Conservation (phyloP, 2,888 invertebrate species). For the Pheosia gnoma region DNA sequence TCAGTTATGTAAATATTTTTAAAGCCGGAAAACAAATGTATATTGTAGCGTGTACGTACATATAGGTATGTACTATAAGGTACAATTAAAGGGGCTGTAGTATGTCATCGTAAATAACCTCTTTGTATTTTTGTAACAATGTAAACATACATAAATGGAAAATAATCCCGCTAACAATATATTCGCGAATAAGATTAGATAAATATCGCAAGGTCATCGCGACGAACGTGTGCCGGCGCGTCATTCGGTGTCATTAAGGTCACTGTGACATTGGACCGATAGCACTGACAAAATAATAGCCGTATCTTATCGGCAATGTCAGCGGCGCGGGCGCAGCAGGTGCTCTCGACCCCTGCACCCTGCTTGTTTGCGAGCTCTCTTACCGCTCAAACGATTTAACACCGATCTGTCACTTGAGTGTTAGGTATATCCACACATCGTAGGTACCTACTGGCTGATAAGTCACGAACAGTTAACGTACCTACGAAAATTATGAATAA, state of each 20-base stretch:
- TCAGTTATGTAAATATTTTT: conserved; percentile 1
- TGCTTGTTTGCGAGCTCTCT: conserved; percentile 43
- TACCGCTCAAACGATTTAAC: conserved; percentile 33
- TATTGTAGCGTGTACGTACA: background rate
- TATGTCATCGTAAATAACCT: conserved; percentile 1
- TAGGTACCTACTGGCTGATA: conserved; percentile 9
- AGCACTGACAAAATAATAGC: conserved; percentile 81
- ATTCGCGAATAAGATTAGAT: conserved; percentile 81
- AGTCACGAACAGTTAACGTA: conserved; percentile 9
- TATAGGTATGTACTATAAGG: background rate
- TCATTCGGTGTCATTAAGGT: conserved; percentile 82
- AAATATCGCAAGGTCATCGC: conserved; percentile 80
- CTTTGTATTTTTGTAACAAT: conserved; percentile 11
- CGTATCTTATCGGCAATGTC: conserved; percentile 83
- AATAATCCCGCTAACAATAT: conserved; percentile 56
- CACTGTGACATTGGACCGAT: conserved; percentile 82
- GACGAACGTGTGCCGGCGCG: conserved; percentile 68
- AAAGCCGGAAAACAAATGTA: background rate
- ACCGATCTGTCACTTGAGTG: conserved; percentile 33
- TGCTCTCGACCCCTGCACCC: conserved; percentile 73
- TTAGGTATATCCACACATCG: conserved; percentile 13
- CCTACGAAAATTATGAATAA: conserved; percentile 7
- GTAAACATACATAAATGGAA: conserved; percentile 42
- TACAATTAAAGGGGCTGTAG: background rate
- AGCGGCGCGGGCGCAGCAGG: conserved; percentile 79